Conservation (phyloP, 2,113 vertebrate species). For the human (Homo sapiens) region GRCh38 chr9:71360501-71361000, state of each 20-base stretch:
- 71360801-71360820: not conserved
- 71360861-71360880: constrained; percentile 30
- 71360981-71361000: not conserved
- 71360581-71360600: not conserved
- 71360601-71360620: not conserved
- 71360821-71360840: not conserved
- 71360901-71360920: not conserved
- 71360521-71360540: not conserved
- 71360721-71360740: not conserved
- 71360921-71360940: not conserved
- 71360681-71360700: not conserved
- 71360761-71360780: not conserved
- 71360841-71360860: not conserved
- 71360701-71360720: not conserved
- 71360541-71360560: not conserved
- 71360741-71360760: not conserved
- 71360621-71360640: not conserved
- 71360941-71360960: not conserved
- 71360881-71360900: not conserved
- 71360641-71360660: not conserved
- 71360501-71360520: not conserved
- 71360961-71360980: not conserved
- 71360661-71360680: not conserved
- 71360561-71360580: not conserved
- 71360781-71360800: not conserved